These are phyloP conservation scores for Semotilus atromaculatus DNA, from an alignment of 2,797 vertebrate genomes.

Conservation along the genomic window DNA sequence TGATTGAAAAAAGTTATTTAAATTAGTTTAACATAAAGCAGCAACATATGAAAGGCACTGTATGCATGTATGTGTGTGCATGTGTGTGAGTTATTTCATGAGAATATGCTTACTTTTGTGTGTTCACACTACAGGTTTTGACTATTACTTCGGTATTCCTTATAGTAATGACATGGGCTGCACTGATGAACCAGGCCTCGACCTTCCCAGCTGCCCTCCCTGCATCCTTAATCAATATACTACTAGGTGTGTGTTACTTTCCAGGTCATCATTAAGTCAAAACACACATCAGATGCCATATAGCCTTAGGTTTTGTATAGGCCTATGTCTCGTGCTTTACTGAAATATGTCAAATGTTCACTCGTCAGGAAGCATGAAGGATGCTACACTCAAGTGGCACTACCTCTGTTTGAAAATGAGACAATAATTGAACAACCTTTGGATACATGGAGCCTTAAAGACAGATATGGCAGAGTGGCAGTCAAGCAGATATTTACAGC, in stretches of 20 bases:
- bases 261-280: neutral
- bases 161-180: conserved; percentile 99
- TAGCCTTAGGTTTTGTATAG: neutral
- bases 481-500: conserved; percentile 79
- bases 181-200: conserved; percentile 86
- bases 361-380: conserved; percentile 55
- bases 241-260: conserved; percentile 72
- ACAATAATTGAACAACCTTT: conserved; percentile 89
- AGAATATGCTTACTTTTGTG: conserved; percentile 12
- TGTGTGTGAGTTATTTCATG: neutral
- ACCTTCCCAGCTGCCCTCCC: conserved; percentile 82
- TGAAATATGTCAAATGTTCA: neutral
- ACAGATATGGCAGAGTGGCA: conserved; percentile 79
- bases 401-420: conserved; percentile 90
- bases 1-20: too few relatives aligned
- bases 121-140: conserved; percentile 83
- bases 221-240: conserved; percentile 69
- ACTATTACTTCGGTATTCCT: conserved; percentile 92
- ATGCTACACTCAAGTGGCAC: conserved; percentile 82
- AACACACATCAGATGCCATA: neutral
- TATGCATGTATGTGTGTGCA: too few relatives aligned
- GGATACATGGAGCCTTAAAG: conserved; percentile 81
- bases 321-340: neutral
- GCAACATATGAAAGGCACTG: too few relatives aligned
- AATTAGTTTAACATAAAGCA: too few relatives aligned